Evolutionary conservation across 2,113 vertebrate species (phyloP).

Genomic region (Gorsachius goisagi): DNA sequence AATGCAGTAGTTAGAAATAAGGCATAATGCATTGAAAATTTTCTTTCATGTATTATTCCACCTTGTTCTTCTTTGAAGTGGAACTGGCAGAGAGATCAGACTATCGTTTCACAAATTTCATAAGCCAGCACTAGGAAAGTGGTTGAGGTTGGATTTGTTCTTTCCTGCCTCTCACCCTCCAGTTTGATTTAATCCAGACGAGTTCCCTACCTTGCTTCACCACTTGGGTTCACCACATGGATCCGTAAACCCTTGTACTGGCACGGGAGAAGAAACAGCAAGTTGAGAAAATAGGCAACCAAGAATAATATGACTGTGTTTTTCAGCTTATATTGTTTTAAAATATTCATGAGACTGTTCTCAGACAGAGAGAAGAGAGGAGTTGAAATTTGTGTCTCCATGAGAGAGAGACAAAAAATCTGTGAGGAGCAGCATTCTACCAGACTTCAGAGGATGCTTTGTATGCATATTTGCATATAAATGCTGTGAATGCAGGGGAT

Average conservation of each 20-base stretch:
- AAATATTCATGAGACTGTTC: neutral
- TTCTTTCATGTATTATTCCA: neutral
- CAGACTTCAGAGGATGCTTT: neutral
- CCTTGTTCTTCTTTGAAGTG: neutral
- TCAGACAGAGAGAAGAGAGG: neutral
- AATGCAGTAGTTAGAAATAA: neutral
- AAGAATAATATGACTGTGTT: neutral
- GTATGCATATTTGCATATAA: neutral
- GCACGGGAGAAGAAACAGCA: neutral
- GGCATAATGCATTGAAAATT: neutral
- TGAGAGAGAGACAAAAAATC: neutral
- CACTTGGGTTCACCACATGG: neutral
- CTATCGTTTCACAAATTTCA: neutral
- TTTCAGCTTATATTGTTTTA: neutral
- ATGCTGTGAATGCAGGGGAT: neutral
- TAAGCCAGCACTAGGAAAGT: neutral
- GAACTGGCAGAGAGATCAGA: neutral
- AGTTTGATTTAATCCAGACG: neutral
- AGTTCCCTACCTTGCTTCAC: neutral
- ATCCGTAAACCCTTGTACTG: neutral
- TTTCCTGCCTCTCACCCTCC: neutral
- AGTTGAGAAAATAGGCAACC: neutral
- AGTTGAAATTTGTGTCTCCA: neutral
- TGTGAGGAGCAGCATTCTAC: neutral
- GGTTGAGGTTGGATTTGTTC: accelerated